phyloP scores from a whole-genome alignment of 2,888 invertebrate species.

The Eupeodes luniger region DNA sequence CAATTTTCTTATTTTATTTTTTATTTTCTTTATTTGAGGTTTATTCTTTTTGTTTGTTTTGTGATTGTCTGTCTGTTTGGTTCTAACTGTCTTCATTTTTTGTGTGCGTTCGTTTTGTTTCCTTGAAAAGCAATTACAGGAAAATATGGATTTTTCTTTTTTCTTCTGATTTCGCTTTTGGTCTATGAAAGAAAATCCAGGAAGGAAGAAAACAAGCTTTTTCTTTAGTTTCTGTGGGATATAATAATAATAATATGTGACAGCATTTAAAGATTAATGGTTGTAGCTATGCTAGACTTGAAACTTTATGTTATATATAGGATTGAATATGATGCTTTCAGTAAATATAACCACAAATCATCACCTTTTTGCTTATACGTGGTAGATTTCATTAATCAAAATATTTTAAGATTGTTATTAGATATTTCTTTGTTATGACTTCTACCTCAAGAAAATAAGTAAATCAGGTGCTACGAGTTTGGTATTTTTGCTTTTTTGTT shows the following conservation, averaged over 20 bases:
- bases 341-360: slow-evolving; percentile 58
- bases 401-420: slow-evolving; percentile 15
- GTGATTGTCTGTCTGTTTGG: slow-evolving; percentile 31
- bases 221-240: slow-evolving; percentile 28
- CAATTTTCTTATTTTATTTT: slow-evolving; percentile 42
- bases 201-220: slow-evolving; percentile 25
- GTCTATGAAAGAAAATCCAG: slow-evolving; percentile 1
- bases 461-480: no score
- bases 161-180: neutral
- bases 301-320: neutral
- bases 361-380: slow-evolving; percentile 33
- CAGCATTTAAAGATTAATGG: slow-evolving; percentile 71
- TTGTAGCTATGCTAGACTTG: slow-evolving; percentile 21
- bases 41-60: neutral
- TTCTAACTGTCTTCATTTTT: neutral
- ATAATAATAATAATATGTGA: slow-evolving; percentile 60
- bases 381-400: slow-evolving; percentile 36
- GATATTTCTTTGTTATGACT: slow-evolving; percentile 4
- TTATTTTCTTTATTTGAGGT: neutral
- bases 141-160: slow-evolving; percentile 61
- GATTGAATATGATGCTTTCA: slow-evolving; percentile 14
- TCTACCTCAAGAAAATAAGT: neutral
- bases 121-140: slow-evolving; percentile 68
- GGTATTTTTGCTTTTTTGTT: no score
- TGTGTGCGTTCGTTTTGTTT: slow-evolving; percentile 38